Evolutionary conservation across 1,140 invertebrate species (phyloP).

Genomic region (Lanistes nyassanus): DNA sequence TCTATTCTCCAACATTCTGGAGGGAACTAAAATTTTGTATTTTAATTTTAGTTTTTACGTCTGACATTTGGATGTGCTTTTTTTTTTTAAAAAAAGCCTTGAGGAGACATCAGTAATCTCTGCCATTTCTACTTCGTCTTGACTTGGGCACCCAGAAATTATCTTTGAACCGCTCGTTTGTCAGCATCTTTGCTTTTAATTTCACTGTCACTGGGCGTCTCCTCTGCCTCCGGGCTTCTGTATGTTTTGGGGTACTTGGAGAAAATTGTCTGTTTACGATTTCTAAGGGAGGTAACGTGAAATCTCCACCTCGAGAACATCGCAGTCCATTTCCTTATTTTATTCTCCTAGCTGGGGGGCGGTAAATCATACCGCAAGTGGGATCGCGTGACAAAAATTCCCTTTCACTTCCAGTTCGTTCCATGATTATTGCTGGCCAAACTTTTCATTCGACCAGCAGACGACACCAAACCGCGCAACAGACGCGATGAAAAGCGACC

Average conservation of each 20-base stretch:
- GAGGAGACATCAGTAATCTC: too few species aligned
- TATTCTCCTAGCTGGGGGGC: slow-evolving; percentile 6
- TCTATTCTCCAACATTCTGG: too few species aligned
- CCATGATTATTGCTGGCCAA: slow-evolving; percentile 27
- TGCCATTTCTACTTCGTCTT: too few species aligned
- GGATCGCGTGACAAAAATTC: slow-evolving; percentile 23
- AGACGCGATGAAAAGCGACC: slow-evolving; percentile 15
- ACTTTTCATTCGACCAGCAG: slow-evolving; percentile 30
- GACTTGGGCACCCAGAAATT: too few species aligned
- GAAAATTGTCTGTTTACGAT: slow-evolving; percentile 25
- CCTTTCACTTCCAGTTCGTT: slow-evolving; percentile 28
- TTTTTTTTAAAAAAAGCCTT: too few species aligned
- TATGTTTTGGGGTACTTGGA: not conserved
- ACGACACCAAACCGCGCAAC: slow-evolving; percentile 26
- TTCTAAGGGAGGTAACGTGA: slow-evolving; percentile 23
- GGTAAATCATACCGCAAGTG: slow-evolving; percentile 23
- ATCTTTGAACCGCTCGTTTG: too few species aligned
- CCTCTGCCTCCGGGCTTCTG: too few species aligned
- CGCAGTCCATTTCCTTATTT: slow-evolving; percentile 17
- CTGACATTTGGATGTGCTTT: too few species aligned
- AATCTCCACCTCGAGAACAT: slow-evolving; percentile 15
- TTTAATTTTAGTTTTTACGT: too few species aligned
- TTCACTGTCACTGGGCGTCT: too few species aligned
- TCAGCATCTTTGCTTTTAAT: too few species aligned
- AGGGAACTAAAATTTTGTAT: too few species aligned